Evolutionary conservation across 1,140 invertebrate species (phyloP).

Genomic region (Acromyrmex charruanus): DNA sequence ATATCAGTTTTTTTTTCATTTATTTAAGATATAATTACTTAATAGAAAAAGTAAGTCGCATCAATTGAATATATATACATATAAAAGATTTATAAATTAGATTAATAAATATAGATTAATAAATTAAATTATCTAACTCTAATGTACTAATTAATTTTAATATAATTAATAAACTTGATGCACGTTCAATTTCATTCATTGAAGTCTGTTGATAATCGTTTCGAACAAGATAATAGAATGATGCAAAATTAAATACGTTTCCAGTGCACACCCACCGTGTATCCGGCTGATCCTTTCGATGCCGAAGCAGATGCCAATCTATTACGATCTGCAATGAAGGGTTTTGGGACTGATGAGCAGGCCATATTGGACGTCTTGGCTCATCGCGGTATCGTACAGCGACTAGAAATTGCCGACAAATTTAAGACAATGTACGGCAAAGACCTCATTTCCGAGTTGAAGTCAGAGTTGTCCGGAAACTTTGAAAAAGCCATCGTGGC

Average conservation of each 20-base stretch:
- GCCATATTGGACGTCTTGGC: slow-evolving; percentile 96
- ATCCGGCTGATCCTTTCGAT: slow-evolving; percentile 94
- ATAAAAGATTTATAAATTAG: no score
- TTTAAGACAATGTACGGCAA: slow-evolving; percentile 99
- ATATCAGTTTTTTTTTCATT: not conserved
- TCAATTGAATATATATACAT: not conserved
- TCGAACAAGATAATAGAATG: not conserved
- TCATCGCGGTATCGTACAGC: slow-evolving; percentile 94
- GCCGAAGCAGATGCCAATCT: slow-evolving; percentile 94
- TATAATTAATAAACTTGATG: not conserved
- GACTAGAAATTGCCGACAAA: slow-evolving; percentile 95
- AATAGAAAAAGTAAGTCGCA: not conserved
- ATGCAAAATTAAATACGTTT: not conserved
- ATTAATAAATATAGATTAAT: no score
- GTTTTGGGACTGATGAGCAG: slow-evolving; percentile 96
- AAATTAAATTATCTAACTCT: not conserved
- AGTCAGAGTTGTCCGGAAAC: slow-evolving; percentile 95
- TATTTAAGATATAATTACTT: not conserved
- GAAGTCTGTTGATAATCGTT: not conserved
- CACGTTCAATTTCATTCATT: not conserved
- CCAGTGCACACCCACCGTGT: slow-evolving; percentile 94
- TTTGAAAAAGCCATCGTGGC: slow-evolving; percentile 96
- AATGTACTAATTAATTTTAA: not conserved
- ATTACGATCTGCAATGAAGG: slow-evolving; percentile 97
- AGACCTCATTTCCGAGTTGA: slow-evolving; percentile 95